A percentile compares a stretch with the other conserved stretches of the same genome.
Conservation (phyloP, 2,888 invertebrate genomes). For the Drosophila demipolita region DNA sequence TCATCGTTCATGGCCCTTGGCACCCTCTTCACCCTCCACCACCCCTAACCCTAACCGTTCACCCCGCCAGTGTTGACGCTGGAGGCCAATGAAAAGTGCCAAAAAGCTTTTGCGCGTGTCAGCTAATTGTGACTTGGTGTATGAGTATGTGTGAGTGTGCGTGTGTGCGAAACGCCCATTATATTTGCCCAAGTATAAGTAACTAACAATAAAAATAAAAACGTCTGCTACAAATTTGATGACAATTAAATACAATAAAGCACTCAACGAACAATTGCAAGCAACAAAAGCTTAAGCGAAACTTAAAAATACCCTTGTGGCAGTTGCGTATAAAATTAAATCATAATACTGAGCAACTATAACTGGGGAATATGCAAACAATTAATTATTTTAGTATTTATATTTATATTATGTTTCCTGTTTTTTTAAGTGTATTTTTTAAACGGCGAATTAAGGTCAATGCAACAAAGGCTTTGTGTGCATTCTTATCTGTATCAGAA, state of each 20-base stretch:
- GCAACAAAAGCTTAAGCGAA: slow-evolving; percentile 3
- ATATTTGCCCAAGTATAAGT: slow-evolving; percentile 22
- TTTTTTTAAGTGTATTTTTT: background rate
- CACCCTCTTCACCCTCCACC: slow-evolving; percentile 12
- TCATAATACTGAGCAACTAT: background rate
- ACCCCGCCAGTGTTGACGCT: slow-evolving; percentile 2
- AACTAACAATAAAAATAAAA: slow-evolving; percentile 54
- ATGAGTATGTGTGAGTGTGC: background rate
- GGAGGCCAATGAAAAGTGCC: slow-evolving; percentile 46
- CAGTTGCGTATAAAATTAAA: background rate
- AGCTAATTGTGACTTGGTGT: slow-evolving; percentile 46
- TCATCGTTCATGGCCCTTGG: slow-evolving; percentile 39
- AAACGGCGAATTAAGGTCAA: background rate
- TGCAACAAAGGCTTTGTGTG: background rate
- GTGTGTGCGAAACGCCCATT: slow-evolving; percentile 19
- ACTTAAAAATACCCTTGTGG: slow-evolving; percentile 10
- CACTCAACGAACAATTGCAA: slow-evolving; percentile 15
- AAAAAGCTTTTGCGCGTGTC: slow-evolving; percentile 61
- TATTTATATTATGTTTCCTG: background rate
- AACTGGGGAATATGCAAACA: background rate
- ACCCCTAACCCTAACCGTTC: slow-evolving; percentile 7
- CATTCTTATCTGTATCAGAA: background rate
- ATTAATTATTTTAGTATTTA: background rate
- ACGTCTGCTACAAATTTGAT: slow-evolving; percentile 41
- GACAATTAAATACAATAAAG: slow-evolving; percentile 68